Percentiles rank a stretch among this genome's conserved stretches.
Conservation (phyloP, 2,113 vertebrate species). For the Ploceus nigricollis region DNA sequence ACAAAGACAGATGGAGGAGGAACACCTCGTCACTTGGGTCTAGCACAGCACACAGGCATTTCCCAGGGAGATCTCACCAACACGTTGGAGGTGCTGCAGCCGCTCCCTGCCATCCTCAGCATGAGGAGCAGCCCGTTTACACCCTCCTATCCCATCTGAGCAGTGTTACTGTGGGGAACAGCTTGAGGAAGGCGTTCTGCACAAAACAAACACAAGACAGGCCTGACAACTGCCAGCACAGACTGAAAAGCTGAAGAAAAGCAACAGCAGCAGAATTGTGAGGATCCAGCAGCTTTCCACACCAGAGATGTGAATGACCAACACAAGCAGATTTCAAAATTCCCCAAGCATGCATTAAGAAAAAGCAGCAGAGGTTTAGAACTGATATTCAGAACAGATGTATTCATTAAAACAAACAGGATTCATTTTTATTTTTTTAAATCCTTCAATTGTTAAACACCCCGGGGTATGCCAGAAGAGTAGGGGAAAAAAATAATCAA, state of each 20-base stretch:
- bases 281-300: neutral
- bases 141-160: neutral
- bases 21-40: neutral
- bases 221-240: neutral
- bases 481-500: neutral
- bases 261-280: neutral
- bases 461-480: neutral
- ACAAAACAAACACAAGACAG: slow-evolving; percentile 15
- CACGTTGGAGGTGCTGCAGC: neutral
- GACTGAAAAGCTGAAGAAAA: neutral
- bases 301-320: neutral
- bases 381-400: neutral
- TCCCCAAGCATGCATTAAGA: neutral
- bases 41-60: neutral
- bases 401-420: neutral
- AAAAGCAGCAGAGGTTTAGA: neutral
- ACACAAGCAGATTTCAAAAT: neutral
- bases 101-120: neutral
- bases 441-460: neutral
- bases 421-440: neutral
- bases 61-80: neutral
- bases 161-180: neutral
- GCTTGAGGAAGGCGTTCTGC: neutral
- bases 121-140: neutral
- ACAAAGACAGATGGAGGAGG: neutral